Conservation (phyloP, 2,888 invertebrate species). For the Scelioninae gen. 2 region DNA sequence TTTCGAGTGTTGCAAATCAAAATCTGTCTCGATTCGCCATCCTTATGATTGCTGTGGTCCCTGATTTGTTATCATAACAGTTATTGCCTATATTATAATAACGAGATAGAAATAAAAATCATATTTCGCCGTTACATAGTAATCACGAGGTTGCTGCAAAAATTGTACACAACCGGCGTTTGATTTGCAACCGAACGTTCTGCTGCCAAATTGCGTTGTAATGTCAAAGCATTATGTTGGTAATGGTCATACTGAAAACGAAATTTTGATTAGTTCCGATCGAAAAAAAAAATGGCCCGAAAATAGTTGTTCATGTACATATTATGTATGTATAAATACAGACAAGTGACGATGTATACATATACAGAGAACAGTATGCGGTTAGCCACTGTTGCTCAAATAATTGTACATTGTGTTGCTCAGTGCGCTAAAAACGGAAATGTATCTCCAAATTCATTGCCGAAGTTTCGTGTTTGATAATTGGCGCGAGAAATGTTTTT, state of each 20-base stretch:
- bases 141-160: constrained; percentile 18
- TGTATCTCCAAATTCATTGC: constrained; percentile 53
- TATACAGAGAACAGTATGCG: constrained; percentile 60
- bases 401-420: constrained; percentile 63
- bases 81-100: too few relatives aligned
- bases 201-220: background rate
- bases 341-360: constrained; percentile 57
- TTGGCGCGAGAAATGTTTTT: constrained; percentile 55
- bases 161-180: background rate
- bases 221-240: too few relatives aligned
- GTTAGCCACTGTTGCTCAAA: constrained; percentile 62
- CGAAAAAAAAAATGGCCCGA: constrained; percentile 49
- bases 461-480: constrained; percentile 53
- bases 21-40: too few relatives aligned
- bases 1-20: constrained; percentile 17
- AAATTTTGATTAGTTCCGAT: constrained; percentile 3
- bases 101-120: constrained; percentile 11
- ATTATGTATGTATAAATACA: constrained; percentile 58
- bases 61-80: too few relatives aligned
- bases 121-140: background rate
- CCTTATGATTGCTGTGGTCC: too few relatives aligned
- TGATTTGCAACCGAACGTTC: constrained; percentile 26
- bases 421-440: constrained; percentile 58
- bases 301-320: constrained; percentile 52
- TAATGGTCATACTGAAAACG: constrained; percentile 1